Evolutionary conservation across 2,113 vertebrate genomes (phyloP), one percentile per base, ranked within the genome.

Genomic region (Capra hircus): DNA sequence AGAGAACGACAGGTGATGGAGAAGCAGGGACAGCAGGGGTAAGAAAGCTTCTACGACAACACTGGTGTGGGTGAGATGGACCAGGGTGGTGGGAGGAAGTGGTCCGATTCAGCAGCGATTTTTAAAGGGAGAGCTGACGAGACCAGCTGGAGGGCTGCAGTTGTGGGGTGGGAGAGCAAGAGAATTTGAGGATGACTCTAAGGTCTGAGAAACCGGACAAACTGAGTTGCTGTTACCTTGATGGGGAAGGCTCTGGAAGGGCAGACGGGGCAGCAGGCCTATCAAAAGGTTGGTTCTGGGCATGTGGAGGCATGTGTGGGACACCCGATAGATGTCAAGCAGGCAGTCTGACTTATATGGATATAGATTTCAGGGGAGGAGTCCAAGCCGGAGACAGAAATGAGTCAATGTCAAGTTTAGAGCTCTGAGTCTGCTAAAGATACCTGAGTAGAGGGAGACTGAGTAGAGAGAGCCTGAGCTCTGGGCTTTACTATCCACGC

Each of bases 261-360:
- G 25, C 30, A 30, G n/a, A 27, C 0, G 4, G 10, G 80, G n/a
- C 0, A 7, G 27, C 36, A 64, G 53, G 43, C 8, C 25, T 1
- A n/a, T 1, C 11, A 33, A 33, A 8, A 55, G 6, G 30, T 95
- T 57, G 28, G 77, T 67, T 50, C 21, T 50, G 57, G 43, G 64
- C n/a, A 19, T 1, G 13, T 16, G 27, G 21, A 50, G 67, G 40
- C 4, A 33, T 1, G 1, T 3, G 28, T 3, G 19, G 30, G 53
- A 91, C 45, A 57, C 4, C 55, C 12, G 45, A 7, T 1, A 53
- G 88, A 43, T 21, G 45, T 52, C 84, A 88, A 64, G 45, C 21
- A 7, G 48, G 67, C 7, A 33, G 36, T 57, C 7, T 43, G 67
- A 57, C 2, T n/a, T 10, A 9, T 6, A n/a, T 1, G 21, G 40